These are phyloP conservation scores for Synchiropus splendidus DNA, from an alignment of 2,113 vertebrate species.

Conservation along the genomic window DNA sequence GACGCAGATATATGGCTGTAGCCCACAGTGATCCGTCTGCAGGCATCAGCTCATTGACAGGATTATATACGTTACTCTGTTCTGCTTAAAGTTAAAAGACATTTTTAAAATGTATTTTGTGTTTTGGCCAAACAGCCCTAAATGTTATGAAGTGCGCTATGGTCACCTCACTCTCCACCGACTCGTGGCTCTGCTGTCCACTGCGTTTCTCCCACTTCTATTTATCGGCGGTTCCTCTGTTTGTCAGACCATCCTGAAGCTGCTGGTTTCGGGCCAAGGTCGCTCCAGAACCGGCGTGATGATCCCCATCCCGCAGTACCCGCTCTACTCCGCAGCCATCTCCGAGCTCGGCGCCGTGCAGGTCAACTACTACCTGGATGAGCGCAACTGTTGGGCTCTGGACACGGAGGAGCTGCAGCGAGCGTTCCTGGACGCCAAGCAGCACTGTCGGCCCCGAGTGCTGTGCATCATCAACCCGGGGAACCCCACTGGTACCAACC, in stretches of 20 bases:
- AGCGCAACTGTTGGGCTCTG: constrained; percentile 78
- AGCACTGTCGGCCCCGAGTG: constrained; percentile 70
- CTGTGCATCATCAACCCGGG: constrained; percentile 89
- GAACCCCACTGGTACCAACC: constrained; percentile 77
- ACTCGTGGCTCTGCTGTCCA: no score
- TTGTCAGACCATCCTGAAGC: constrained; percentile 75
- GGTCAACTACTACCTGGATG: constrained; percentile 82
- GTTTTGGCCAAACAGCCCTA: no score
- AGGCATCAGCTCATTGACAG: no score
- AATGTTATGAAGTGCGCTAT: no score
- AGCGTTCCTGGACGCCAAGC: constrained; percentile 65
- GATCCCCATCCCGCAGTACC: constrained; percentile 90
- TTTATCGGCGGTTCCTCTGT: no score
- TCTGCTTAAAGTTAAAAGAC: no score
- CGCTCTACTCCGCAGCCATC: constrained; percentile 81
- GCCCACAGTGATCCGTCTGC: no score
- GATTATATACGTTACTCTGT: no score
- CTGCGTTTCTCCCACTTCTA: no score
- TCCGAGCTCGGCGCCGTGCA: constrained; percentile 75
- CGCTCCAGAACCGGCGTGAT: constrained; percentile 69
- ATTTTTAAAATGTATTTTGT: no score
- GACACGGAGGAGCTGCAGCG: constrained; percentile 74
- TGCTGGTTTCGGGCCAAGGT: constrained; percentile 75
- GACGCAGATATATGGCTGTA: no score
- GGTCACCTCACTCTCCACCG: no score